Percentiles rank a stretch among this genome's conserved stretches.
Conservation (phyloP, 2,888 invertebrate genomes). For the Athalia circularis region DNA sequence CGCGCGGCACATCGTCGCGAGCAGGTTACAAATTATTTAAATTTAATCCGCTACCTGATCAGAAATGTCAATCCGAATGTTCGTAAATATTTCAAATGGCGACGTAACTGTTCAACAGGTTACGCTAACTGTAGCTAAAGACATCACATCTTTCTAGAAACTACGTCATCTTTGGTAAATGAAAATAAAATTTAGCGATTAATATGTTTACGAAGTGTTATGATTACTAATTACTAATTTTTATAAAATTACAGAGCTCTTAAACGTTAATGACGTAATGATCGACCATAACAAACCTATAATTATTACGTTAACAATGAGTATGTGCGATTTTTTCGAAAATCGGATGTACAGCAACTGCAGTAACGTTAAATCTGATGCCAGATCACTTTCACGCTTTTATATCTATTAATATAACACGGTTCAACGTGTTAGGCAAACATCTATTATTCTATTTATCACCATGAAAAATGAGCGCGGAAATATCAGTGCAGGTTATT, state of each 20-base stretch:
- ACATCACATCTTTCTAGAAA: background rate
- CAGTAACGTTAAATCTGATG: too few species aligned
- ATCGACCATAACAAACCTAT: too few species aligned
- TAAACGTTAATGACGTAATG: too few species aligned
- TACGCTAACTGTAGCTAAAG: conserved; percentile 9
- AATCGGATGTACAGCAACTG: too few species aligned
- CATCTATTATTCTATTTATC: background rate
- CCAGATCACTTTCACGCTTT: conserved; percentile 17
- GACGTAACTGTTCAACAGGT: conserved; percentile 32
- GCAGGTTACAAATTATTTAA: conserved; percentile 22
- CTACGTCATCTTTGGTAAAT: conserved; percentile 22
- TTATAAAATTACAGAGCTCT: too few species aligned
- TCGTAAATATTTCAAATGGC: conserved; percentile 21
- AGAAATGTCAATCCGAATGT: conserved; percentile 1
- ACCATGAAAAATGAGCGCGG: background rate
- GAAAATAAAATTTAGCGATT: conserved; percentile 9
- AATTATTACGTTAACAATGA: too few species aligned
- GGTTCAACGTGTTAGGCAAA: too few species aligned
- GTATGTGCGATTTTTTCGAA: too few species aligned
- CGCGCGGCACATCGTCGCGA: background rate
- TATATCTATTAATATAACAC: conserved; percentile 14
- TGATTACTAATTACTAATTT: too few species aligned
- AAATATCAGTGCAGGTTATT: background rate
- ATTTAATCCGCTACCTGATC: background rate
- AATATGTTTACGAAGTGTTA: background rate